A percentile compares a stretch with the other conserved stretches of the same genome.
Evolutionary conservation across 1,140 invertebrate species (phyloP).

Genomic region (Eriosoma lanigerum): DNA sequence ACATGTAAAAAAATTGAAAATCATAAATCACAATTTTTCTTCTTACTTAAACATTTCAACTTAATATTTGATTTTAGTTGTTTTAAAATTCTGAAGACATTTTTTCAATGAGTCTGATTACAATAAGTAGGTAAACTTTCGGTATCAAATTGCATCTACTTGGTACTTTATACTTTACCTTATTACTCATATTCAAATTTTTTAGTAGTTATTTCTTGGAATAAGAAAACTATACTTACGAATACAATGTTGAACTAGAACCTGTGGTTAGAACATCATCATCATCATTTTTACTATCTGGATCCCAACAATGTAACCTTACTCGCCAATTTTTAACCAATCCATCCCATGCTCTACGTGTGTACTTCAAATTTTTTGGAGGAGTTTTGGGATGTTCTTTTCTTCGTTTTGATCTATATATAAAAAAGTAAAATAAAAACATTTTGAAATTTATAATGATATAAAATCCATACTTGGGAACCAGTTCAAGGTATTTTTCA

Average conservation of each 20-base stretch:
- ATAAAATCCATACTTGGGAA: slow-evolving; percentile 70
- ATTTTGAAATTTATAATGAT: neutral
- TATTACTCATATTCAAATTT: too few species aligned
- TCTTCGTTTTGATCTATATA: slow-evolving; percentile 68
- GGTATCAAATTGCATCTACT: too few species aligned
- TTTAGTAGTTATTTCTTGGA: too few species aligned
- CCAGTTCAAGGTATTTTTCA: slow-evolving; percentile 70
- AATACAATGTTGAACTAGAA: slow-evolving; percentile 43
- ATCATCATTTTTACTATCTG: slow-evolving; percentile 59
- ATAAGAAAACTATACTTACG: too few species aligned
- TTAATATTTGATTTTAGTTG: too few species aligned
- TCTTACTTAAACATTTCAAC: too few species aligned
- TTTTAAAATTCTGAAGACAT: too few species aligned
- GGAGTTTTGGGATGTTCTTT: slow-evolving; percentile 82
- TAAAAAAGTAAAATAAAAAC: slow-evolving; percentile 55
- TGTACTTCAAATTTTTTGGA: slow-evolving; percentile 82
- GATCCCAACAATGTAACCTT: slow-evolving; percentile 81
- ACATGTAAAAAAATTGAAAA: too few species aligned
- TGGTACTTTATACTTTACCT: too few species aligned
- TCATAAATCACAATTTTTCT: too few species aligned
- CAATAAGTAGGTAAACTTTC: too few species aligned
- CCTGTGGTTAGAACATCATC: slow-evolving; percentile 29
- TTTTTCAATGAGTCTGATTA: too few species aligned
- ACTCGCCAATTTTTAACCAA: slow-evolving; percentile 84
- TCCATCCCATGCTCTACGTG: slow-evolving; percentile 85